A percentile compares a stretch with the other conserved stretches of the same genome.
Evolutionary conservation across 2,888 invertebrate genomes (phyloP).

Genomic region (Sphecodes monilicornis): DNA sequence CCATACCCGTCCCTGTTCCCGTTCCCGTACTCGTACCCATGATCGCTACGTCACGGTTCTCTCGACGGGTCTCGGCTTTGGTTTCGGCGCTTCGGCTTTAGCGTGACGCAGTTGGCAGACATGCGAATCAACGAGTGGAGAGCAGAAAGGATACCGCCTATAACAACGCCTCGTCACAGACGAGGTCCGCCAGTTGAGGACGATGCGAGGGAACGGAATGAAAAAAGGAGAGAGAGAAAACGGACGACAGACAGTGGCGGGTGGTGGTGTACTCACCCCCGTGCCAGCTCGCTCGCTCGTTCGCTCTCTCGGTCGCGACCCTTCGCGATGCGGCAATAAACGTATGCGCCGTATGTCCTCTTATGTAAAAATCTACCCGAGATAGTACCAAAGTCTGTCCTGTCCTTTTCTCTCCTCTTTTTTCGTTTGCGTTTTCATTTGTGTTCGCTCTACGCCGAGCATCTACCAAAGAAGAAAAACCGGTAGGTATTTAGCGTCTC

Average conservation of each 20-base stretch:
- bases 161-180: constrained; percentile 41
- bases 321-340: constrained; percentile 64
- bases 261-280: constrained; percentile 70
- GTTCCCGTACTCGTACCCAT: background rate
- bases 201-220: constrained; percentile 48
- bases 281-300: constrained; percentile 17
- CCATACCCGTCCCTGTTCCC: too few relatives aligned
- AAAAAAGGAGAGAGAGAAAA: constrained; percentile 44
- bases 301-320: constrained; percentile 44
- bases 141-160: constrained; percentile 34
- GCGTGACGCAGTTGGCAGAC: constrained; percentile 60
- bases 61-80: constrained; percentile 43
- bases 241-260: constrained; percentile 60
- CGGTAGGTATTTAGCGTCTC: constrained; percentile 38
- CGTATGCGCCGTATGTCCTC: constrained; percentile 48
- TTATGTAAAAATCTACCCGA: constrained; percentile 62
- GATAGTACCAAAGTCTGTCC: constrained; percentile 24
- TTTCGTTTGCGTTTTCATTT: constrained; percentile 1
- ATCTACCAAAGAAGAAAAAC: constrained; percentile 32
- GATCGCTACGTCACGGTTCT: constrained; percentile 32
- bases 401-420: background rate
- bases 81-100: constrained; percentile 27
- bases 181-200: constrained; percentile 50
- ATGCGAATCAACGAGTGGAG: constrained; percentile 63
- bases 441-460: constrained; percentile 6